A percentile compares a stretch with the other conserved stretches of the same genome.
These are phyloP conservation scores for Burhinus bistriatus DNA, from an alignment of 2,113 vertebrate genomes.

Conservation along the genomic window DNA sequence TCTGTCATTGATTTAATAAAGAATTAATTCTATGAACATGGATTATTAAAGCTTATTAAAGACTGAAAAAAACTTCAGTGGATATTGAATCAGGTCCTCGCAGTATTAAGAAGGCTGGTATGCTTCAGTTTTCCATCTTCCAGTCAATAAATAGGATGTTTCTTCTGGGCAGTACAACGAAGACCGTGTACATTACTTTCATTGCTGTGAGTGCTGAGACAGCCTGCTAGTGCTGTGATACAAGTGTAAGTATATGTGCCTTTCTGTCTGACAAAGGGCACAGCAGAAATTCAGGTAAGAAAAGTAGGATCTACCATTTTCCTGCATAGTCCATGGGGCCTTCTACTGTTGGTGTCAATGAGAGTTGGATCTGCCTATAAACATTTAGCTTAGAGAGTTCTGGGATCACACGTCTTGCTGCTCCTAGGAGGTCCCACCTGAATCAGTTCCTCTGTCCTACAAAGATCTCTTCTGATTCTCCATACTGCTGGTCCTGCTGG, in stretches of 20 bases:
- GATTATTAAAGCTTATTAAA: slow-evolving; percentile 15
- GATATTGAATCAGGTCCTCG: background rate
- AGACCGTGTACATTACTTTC: background rate
- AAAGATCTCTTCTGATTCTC: background rate
- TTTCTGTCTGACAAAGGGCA: background rate
- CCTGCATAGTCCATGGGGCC: no score
- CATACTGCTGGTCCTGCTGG: background rate
- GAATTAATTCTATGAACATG: background rate
- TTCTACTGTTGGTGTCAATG: background rate
- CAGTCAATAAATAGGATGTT: background rate
- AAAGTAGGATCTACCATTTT: background rate
- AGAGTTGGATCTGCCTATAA: background rate
- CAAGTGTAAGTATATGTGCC: background rate
- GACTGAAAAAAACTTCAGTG: background rate
- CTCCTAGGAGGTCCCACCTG: background rate
- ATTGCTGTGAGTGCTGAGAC: background rate
- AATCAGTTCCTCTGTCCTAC: background rate
- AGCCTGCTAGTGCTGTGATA: rapidly evolving
- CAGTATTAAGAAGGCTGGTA: background rate
- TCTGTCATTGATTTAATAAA: slow-evolving; percentile 23
- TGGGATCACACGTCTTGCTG: background rate
- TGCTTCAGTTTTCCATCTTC: background rate
- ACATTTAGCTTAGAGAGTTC: background rate
- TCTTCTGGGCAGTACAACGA: background rate
- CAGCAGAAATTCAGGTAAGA: background rate